Base-by-base conservation (phyloP, 2,797 vertebrate genomes). In the Sylvia borin region DNA sequence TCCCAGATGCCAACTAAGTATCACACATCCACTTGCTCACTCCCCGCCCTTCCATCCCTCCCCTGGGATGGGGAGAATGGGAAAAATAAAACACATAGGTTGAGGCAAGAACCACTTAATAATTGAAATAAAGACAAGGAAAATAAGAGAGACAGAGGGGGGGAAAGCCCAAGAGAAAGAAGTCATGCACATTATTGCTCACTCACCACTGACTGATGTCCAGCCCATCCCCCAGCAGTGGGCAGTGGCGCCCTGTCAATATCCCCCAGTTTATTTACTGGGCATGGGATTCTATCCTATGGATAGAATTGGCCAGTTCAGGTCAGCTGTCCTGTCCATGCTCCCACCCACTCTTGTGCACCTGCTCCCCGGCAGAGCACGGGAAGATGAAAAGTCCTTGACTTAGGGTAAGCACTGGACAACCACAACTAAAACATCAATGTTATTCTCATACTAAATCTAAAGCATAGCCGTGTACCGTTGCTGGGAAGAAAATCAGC, bases 131-230 rank as follows among this genome's bases (percentile, higher is more conserved):
- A 53, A 32, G 2, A 29, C 11, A 68, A 68, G 24, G 48, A 32
- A 58, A 60, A 53, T 7, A 40, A 24, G 17, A 54, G 19, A 36
- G 15, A 20, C 9, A 51, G 43, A 48, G 13, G 17, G 17, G 15
- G 6, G 32, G 47, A 60, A 78, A 58, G 11, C 4, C 45, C 31
- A 60, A 27, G 38, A 47, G 38, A 65, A 84, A 50, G 5, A 51
- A 45, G 32, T 17, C 45, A 65, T 45, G 14, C 9, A 10, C 6
- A 29, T 16, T n/a, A 10, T 14, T 58, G 16, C 11, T 58, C n/a
- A 38, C 11, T 3, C 4, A 8, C 9, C 6, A 9, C 7, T 42
- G 25, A 36, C 0, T 7, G 13, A 42, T 42, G 22, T 15, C n/a
- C 51, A 60, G 53, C 10, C 51, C 31, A 22, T 27, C 4, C 15